Evolutionary conservation across 2,797 vertebrate genomes (phyloP).

Genomic region (Zalophus californianus): DNA sequence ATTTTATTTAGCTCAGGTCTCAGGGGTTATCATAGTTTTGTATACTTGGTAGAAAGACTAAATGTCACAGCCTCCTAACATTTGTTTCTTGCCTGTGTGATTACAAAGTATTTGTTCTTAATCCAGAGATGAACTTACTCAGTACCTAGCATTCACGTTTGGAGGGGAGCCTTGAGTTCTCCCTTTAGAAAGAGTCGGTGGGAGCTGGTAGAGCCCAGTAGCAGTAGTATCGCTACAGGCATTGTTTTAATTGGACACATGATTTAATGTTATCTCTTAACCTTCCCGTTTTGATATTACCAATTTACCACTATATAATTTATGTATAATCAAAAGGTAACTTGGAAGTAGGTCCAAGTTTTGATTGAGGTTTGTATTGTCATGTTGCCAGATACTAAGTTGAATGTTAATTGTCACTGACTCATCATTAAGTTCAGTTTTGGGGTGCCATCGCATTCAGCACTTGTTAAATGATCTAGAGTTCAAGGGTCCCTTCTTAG

Average conservation of each 20-base stretch:
- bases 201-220: constrained; percentile 52
- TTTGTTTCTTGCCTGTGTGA: constrained; percentile 44
- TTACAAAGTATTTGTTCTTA: constrained; percentile 61
- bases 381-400: constrained; percentile 49
- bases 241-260: constrained; percentile 64
- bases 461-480: constrained; percentile 40
- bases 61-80: background rate
- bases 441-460: constrained; percentile 32
- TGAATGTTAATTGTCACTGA: constrained; percentile 63
- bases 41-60: constrained; percentile 5
- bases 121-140: constrained; percentile 51
- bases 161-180: constrained; percentile 38
- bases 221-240: background rate
- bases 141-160: background rate
- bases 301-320: constrained; percentile 59
- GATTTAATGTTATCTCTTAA: constrained; percentile 33
- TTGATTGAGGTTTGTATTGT: constrained; percentile 73
- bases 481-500: constrained; percentile 5
- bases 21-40: constrained; percentile 18
- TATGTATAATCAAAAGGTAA: constrained; percentile 59
- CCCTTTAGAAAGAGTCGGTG: constrained; percentile 65
- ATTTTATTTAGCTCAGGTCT: constrained; percentile 45
- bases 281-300: constrained; percentile 35
- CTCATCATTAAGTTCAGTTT: constrained; percentile 65
- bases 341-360: constrained; percentile 59